Base-by-base conservation (phyloP, 2,888 invertebrate genomes). In the Zygogramma bicolorata region DNA sequence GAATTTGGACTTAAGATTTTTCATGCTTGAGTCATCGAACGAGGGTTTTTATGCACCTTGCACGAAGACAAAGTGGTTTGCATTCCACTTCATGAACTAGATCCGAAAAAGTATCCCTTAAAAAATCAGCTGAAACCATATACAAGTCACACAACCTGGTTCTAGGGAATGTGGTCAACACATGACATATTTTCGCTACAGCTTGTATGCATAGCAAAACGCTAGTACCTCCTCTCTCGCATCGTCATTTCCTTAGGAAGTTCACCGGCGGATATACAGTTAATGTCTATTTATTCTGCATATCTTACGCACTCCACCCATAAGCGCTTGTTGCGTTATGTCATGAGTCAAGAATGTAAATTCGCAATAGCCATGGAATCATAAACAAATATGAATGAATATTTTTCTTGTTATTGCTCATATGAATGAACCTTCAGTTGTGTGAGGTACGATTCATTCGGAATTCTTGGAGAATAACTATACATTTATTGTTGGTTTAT, bases 201-300 rank as follows among this genome's bases (percentile, higher is more conserved):
- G n/a, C n/a, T n/a, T n/a, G n/a, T 3, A 38, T 13, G 13, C 3
- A 13, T 38, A 38, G 38, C 10, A 38, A 38, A 13, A 46, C 8
- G 20, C 15, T 46, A 22, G n/a, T 53, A 53, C 53, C 53, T 22
- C 8, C 25, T 53, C 25, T 53, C 27, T 18, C 20, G 46, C 46
- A 46, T 53, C 25, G 53, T 53, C 27, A 53, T 27, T 53, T 53
- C 53, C 53, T 53, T n/a, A 53, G 53, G 53, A 53, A 53, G 53
- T 53, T 53, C 25, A 53, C 15, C 27, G 13, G n/a, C 27, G 53
- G 27, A 27, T 27, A 53, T 53, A 53, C 53, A 53, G 53, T 53
- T 27, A 53, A 53, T 53, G 53, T 27, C 53, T 53, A 27, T 53
- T 53, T 22, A 53, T 53, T 53, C 27, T 53, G 53, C 53, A 53